phyloP scores from a whole-genome alignment of 2,888 invertebrate species.

The Anthophora plumipes region DNA sequence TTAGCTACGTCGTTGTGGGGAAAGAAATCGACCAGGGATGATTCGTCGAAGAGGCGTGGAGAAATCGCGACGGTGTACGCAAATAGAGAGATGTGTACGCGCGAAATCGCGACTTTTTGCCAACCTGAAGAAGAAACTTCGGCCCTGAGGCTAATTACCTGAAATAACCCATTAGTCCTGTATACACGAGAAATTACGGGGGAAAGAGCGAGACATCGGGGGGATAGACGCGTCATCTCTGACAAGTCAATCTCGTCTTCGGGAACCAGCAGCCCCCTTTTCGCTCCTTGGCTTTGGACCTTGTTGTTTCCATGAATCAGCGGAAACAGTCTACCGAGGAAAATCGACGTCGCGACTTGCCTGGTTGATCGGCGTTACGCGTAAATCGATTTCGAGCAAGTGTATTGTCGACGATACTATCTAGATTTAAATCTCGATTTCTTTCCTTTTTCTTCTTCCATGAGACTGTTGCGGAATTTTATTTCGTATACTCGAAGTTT shows the following conservation, averaged over 20 bases:
- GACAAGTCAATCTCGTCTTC: constrained; percentile 80
- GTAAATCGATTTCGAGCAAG: constrained; percentile 34
- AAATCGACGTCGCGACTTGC: constrained; percentile 34
- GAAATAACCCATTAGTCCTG: constrained; percentile 82
- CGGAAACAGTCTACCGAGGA: constrained; percentile 76
- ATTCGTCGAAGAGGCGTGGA: constrained; percentile 42
- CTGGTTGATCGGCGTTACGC: constrained; percentile 4
- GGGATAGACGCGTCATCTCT: constrained; percentile 77
- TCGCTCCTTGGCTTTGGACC: constrained; percentile 20
- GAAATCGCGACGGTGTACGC: constrained; percentile 60
- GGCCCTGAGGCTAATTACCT: constrained; percentile 78
- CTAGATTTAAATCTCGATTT: neutral
- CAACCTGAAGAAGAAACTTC: constrained; percentile 54
- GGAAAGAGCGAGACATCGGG: constrained; percentile 58
- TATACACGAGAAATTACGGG: constrained; percentile 78
- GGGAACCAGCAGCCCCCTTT: constrained; percentile 45
- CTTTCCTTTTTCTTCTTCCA: too few relatives aligned
- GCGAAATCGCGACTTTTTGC: constrained; percentile 61
- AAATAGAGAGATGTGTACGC: constrained; percentile 62
- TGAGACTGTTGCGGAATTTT: too few relatives aligned
- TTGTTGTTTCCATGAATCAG: constrained; percentile 81
- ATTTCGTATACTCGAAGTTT: too few relatives aligned
- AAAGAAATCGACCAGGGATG: constrained; percentile 16
- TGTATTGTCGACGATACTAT: neutral
- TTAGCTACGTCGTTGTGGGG: constrained; percentile 5